Evolutionary conservation across 2,888 invertebrate genomes (phyloP).

Genomic region (Caenorhabditis parvicauda): DNA sequence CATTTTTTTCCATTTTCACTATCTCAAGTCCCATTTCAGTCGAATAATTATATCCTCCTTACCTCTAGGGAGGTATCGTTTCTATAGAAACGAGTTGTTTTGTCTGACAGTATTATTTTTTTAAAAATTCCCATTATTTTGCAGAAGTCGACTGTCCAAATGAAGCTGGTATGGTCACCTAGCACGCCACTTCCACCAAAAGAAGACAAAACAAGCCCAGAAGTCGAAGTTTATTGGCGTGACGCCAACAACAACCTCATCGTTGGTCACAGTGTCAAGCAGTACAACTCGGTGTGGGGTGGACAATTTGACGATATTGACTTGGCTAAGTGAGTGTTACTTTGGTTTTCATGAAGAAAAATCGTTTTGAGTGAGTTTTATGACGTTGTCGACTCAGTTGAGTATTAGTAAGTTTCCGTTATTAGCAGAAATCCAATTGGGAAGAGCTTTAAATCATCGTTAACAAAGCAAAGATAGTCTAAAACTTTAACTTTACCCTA

Average conservation of each 20-base stretch:
- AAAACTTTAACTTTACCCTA: too few relatives aligned
- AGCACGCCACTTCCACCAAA: slow-evolving; percentile 2
- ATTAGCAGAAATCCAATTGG: too few relatives aligned
- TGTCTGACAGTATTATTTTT: neutral
- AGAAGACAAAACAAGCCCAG: slow-evolving; percentile 39
- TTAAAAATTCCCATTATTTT: slow-evolving; percentile 1
- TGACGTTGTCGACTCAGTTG: too few relatives aligned
- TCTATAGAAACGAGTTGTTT: neutral
- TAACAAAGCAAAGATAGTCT: too few relatives aligned
- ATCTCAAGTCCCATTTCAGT: too few relatives aligned
- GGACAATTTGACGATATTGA: slow-evolving; percentile 31
- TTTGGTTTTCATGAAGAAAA: neutral
- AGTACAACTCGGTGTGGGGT: slow-evolving; percentile 53
- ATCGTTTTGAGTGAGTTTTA: too few relatives aligned
- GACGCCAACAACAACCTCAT: slow-evolving; percentile 10
- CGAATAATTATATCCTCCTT: too few relatives aligned
- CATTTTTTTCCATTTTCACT: too few relatives aligned
- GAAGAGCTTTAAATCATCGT: too few relatives aligned
- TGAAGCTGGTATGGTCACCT: slow-evolving; percentile 10
- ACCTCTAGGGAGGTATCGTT: too few relatives aligned
- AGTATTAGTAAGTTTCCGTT: too few relatives aligned
- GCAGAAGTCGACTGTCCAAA: slow-evolving; percentile 14
- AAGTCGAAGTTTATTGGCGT: slow-evolving; percentile 27
- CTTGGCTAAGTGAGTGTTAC: slow-evolving; percentile 8
- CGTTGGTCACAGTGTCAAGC: slow-evolving; percentile 23